Base-by-base conservation (phyloP, 2,888 invertebrate genomes). In the Belgica antarctica region DNA sequence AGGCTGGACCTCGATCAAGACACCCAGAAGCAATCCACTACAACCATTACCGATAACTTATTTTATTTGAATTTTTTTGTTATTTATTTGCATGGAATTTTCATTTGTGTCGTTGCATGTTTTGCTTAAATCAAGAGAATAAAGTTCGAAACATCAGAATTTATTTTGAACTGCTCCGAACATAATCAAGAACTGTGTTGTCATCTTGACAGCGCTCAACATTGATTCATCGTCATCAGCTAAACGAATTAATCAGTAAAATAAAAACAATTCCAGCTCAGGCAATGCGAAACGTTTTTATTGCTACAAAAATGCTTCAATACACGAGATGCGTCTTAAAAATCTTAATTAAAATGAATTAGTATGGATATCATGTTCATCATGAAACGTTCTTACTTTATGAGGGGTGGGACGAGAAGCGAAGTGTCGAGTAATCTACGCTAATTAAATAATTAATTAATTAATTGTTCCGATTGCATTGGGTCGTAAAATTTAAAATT, bases 1-100 rank as follows among this genome's bases (percentile, higher is more conserved):
- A 19, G 15, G 7, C 17, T 3, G 19, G 52, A 2, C 52, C 52
- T 17, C 25, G 2, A 15, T 1, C 7, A 62, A 31, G 15, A 12
- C 31, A 15, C 5, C 62, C 3, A 19, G 19, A 62, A 62, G 62
- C 62, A 31, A 62, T 62, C 15, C 31, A n/a, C 17, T 61, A 25
- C n/a, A 10, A n/a, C 7, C 4, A 46, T 46, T 7, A 46, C 15
- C 15, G 17, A 59, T 59, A 27, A 59, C 3, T 4, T 22, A 7
- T 52, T 34, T 7, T 34, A 34, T 12, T 34, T 34, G 34, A 34
- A 34, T 34, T 34, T 34, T 34, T 34, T 8, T 34, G 7, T 34
- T 34, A 12, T 34, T 8, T 34, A 34, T 34, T 12, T 34, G 7
- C 12, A 12, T 34, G 7, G 34, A 34, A 12, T 34, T 34, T 34